phyloP scores from a whole-genome alignment of 2,797 vertebrate species.

The Acanthornis magna region DNA sequence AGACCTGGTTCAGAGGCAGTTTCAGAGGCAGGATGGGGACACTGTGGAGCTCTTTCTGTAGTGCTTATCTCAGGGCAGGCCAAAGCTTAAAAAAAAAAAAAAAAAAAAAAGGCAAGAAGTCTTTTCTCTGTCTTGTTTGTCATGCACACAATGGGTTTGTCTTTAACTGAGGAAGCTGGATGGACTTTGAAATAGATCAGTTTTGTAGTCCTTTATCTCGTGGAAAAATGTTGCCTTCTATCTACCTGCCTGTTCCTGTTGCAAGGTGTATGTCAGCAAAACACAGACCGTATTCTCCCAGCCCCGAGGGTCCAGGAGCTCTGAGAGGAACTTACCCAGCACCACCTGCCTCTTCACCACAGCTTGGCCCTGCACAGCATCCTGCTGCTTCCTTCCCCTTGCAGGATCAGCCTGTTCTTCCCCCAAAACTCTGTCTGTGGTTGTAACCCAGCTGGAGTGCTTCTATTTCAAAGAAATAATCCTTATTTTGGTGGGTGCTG shows the following conservation, averaged over 20 bases:
- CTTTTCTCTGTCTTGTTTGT: background rate
- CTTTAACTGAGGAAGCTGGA: background rate
- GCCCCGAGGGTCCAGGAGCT: background rate
- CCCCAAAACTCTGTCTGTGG: background rate
- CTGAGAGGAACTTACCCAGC: background rate
- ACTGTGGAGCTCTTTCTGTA: background rate
- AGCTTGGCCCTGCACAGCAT: background rate
- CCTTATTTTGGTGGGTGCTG: background rate
- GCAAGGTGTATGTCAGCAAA: background rate
- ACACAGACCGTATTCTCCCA: background rate
- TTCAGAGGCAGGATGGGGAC: background rate
- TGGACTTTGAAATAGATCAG: background rate
- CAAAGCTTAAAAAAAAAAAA: background rate
- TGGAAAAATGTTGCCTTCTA: background rate
- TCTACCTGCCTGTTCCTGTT: background rate
- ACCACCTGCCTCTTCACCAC: background rate
- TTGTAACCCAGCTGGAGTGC: background rate
- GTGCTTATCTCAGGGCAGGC: background rate
- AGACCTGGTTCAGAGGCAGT: background rate
- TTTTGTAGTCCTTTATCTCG: background rate
- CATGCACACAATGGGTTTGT: background rate
- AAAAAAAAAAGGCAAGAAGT: too few relatives aligned
- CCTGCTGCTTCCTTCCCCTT: background rate
- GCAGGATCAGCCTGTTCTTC: background rate
- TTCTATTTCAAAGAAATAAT: background rate